Conservation (phyloP, 1,140 invertebrate species). For the Tetragonula clypearis region DNA sequence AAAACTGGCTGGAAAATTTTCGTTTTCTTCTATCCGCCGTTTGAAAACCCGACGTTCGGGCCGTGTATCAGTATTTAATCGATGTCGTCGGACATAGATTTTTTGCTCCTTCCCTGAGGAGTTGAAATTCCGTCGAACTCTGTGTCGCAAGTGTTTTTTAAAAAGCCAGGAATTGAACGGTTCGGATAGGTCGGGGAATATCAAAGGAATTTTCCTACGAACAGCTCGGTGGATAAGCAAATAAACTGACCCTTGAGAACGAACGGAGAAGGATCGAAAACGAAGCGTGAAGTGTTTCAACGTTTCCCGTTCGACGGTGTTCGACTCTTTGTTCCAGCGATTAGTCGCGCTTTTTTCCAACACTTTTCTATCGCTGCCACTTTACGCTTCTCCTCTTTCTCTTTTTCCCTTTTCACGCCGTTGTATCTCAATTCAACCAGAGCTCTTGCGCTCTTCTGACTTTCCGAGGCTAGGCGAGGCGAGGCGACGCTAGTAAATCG, state of each 20-base stretch:
- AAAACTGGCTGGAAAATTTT: constrained; percentile 15
- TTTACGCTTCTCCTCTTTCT: background rate
- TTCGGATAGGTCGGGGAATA: background rate
- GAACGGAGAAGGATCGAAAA: background rate
- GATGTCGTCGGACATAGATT: background rate
- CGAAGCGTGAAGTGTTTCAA: background rate
- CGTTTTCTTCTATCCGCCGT: too few relatives aligned
- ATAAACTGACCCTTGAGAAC: background rate
- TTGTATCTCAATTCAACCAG: background rate
- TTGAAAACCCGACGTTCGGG: background rate
- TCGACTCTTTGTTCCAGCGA: too few relatives aligned
- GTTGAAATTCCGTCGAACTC: background rate
- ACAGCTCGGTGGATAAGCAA: constrained; percentile 9
- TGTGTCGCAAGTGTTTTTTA: background rate
- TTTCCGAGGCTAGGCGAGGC: background rate
- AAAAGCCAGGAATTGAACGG: background rate
- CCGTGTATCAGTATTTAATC: constrained; percentile 39
- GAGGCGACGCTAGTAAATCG: background rate
- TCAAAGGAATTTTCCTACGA: background rate
- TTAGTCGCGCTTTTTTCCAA: background rate
- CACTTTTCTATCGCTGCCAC: background rate
- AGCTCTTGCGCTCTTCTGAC: background rate
- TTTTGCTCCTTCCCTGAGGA: background rate
- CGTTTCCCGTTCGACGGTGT: background rate
- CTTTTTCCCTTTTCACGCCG: background rate